Base-by-base conservation (phyloP, 1,140 invertebrate genomes). In the Hylaeus volcanicus region DNA sequence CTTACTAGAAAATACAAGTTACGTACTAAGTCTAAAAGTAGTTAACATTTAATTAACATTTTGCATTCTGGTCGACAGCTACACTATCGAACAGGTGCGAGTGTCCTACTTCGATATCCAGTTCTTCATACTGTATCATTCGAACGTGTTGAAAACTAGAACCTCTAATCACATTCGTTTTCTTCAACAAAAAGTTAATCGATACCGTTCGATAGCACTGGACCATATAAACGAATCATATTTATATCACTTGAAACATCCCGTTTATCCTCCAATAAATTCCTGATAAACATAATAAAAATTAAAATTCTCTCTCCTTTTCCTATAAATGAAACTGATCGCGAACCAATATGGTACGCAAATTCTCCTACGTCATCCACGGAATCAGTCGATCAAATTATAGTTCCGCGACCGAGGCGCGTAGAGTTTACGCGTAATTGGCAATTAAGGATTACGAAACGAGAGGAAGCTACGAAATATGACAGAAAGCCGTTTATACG, bases 21-120 rank as follows among this genome's bases (percentile, higher is more conserved):
- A 3, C 8, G 60, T 63, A 14, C 37, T 64, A 26, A n/a, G 43
- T 45, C 3, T 12, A 11, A 48, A 15, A 66, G 61, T 74, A 1
- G 55, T 64, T 53, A 15, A 43, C 61, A 74, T 65, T 74, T 43
- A 65, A 74, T 74, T 64, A 65, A 48, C 53, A 76, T 76, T 51
- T 64, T 39, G 6, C 37, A 5, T 26, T 41, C 45, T 8, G 9
- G n/a, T 39, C 39, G 64, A 12, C 26, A 41, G 60, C 14, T 6
- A 56, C 26, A 53, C n/a, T 64, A 74, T 55, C 5, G 39, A 48
- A 26, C 73, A 61, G 51, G 73, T 65, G 15, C 48, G 45, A 14
- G 3, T 37, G 63, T 45, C n/a, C 73, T 12, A 75, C 51, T 65
- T 74, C 11, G 9, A 41, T 51, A 48, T 41, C 0, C 60, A 15